These are phyloP conservation scores for Chascanopsetta lugubris DNA, from an alignment of 2,113 vertebrate species.

Conservation along the genomic window DNA sequence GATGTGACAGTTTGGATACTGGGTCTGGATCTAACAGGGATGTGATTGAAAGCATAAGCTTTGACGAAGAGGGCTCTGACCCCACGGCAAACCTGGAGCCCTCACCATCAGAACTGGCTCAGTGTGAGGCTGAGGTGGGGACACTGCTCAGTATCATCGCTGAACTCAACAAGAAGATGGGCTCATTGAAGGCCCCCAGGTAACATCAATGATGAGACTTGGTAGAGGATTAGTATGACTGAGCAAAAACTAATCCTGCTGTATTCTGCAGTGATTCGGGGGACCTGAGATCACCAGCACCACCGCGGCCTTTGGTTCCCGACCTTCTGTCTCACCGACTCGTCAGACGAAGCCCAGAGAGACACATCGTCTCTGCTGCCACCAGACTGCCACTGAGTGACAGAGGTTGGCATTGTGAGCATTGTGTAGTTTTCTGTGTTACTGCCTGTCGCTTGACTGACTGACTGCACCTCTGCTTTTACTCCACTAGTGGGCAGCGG, in stretches of 20 bases:
- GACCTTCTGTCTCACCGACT: constrained; percentile 59
- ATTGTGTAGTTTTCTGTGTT: constrained; percentile 7
- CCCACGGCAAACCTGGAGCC: constrained; percentile 54
- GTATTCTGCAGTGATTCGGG: constrained; percentile 74
- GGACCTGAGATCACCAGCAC: constrained; percentile 38
- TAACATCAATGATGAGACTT: constrained; percentile 14
- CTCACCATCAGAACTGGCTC: constrained; percentile 72
- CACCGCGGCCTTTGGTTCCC: constrained; percentile 59
- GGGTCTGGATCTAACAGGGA: constrained; percentile 50
- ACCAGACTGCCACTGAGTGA: constrained; percentile 42
- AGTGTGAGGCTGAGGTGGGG: constrained; percentile 73
- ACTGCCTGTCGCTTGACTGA: neutral
- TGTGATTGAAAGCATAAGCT: constrained; percentile 26
- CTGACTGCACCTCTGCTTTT: constrained; percentile 5
- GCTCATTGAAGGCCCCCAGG: constrained; percentile 77
- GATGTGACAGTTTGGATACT: constrained; percentile 66
- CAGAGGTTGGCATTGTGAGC: constrained; percentile 45
- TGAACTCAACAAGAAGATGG: constrained; percentile 76
- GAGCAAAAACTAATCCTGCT: constrained; percentile 15
- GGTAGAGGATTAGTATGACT: neutral
- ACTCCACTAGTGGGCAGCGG: constrained; percentile 43
- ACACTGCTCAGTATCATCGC: constrained; percentile 69
- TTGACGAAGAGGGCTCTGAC: constrained; percentile 51
- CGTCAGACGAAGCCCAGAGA: constrained; percentile 44
- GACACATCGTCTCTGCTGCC: constrained; percentile 18